Base-by-base conservation (phyloP, 2,113 vertebrate genomes). In the Rhinopomastus cyanomelas region DNA sequence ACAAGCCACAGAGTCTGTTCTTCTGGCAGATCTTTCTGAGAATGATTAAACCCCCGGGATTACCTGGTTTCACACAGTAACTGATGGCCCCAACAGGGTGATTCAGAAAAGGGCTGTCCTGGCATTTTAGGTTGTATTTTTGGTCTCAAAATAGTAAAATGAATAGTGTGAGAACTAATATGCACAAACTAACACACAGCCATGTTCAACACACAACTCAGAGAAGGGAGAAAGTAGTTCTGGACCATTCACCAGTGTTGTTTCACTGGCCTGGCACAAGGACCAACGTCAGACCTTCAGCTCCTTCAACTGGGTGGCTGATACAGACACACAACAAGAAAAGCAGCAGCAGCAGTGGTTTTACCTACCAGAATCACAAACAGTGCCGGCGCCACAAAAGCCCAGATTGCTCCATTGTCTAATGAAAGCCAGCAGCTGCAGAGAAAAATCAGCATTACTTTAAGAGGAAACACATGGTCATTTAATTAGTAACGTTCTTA, bases 351-450 rank as follows among this genome's bases (percentile, higher is more conserved):
- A 36, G 82, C 26, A 5, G 0, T 1, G 23, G 8, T 2, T 34
- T 59, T 19, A 97, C 98, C 85, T 97, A 99, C 99, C 98, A 98
- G 95, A 34, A 99, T 98, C 23, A 99, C 98, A 86, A 98, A 98
- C 84, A 99, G 88, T 1, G 99, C 99, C 0, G 99, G 99, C 7
- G 98, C 99, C 89, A 99, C 99, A n/a, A 99, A 99, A 27, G 99
- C 99, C 99, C 99, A 99, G 96, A 99, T 98, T 34, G 98, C 98
- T 6, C 99, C 99, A 0, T 97, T 97, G 69, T 97, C 95, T 77
- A 99, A 93, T 1, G 99, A 99, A 22, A 99, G 97, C 99, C 99
- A 99, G 94, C 99, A 99, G 95, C 99, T 99, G 97, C 49, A 85
- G 59, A 76, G 88, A 30, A 64, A 88, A 88, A 89, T 2, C 49